phyloP scores from a whole-genome alignment of 2,797 vertebrate species.

The Perodicticus potto region DNA sequence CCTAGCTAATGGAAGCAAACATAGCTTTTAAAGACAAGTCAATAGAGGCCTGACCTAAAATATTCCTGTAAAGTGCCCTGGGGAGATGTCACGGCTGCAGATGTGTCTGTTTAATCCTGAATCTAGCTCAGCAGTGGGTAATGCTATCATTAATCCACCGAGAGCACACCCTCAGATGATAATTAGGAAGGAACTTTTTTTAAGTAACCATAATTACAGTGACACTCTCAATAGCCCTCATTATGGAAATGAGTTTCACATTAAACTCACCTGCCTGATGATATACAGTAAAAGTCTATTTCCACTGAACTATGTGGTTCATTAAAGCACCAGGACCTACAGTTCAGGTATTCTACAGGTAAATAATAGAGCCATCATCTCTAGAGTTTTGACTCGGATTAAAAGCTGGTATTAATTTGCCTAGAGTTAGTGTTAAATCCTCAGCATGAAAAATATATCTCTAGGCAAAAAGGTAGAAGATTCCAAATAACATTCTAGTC shows the following conservation, averaged over 20 bases:
- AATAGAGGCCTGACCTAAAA: slow-evolving; percentile 38
- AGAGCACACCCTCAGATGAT: slow-evolving; percentile 67
- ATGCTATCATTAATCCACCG: slow-evolving; percentile 65
- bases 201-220: slow-evolving; percentile 73
- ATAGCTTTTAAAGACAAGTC: slow-evolving; percentile 64
- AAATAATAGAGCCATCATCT: slow-evolving; percentile 57
- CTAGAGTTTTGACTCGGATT: slow-evolving; percentile 37
- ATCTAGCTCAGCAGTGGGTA: slow-evolving; percentile 51
- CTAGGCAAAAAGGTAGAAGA: slow-evolving; percentile 12
- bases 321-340: slow-evolving; percentile 46
- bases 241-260: slow-evolving; percentile 73
- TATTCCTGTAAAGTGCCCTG: slow-evolving; percentile 12
- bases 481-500: slow-evolving; percentile 6
- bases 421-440: neutral
- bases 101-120: slow-evolving; percentile 73
- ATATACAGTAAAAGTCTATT: slow-evolving; percentile 68
- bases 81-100: slow-evolving; percentile 59
- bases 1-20: slow-evolving; percentile 52
- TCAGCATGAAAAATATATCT: slow-evolving; percentile 23
- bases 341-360: slow-evolving; percentile 1
- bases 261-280: slow-evolving; percentile 78
- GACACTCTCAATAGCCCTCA: slow-evolving; percentile 78
- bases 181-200: slow-evolving; percentile 70
- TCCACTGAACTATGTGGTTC: slow-evolving; percentile 59
- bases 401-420: slow-evolving; percentile 39